phyloP scores from a whole-genome alignment of 2,113 vertebrate genomes.

The Petaurus breviceps region DNA sequence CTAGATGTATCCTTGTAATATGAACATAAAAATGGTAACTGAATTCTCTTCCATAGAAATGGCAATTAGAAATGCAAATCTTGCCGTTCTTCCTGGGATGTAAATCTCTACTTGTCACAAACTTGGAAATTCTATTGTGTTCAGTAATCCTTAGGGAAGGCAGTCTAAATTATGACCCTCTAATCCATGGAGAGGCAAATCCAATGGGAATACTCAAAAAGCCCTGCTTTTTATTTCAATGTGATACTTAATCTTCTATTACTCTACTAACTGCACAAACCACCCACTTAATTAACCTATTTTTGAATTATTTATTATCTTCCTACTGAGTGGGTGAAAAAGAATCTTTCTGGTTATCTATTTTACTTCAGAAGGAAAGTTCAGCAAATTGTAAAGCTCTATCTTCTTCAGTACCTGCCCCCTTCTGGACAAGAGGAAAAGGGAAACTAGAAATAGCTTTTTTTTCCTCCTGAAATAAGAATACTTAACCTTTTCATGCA shows the following conservation, averaged over 20 bases:
- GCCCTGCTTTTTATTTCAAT: neutral
- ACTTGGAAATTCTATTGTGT: too few species aligned
- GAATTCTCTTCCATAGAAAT: neutral
- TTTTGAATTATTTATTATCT: conserved; percentile 55
- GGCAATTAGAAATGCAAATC: neutral
- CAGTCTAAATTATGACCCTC: neutral
- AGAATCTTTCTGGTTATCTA: conserved; percentile 13
- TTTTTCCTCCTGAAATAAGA: neutral
- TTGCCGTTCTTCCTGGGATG: neutral
- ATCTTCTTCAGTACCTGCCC: neutral
- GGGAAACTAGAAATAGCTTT: neutral
- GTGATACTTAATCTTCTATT: conserved; percentile 3
- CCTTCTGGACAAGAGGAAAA: conserved; percentile 3
- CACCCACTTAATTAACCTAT: conserved; percentile 16
- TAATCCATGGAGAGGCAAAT: neutral
- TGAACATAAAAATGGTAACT: neutral
- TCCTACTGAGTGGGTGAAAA: neutral
- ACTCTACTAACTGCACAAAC: conserved; percentile 21
- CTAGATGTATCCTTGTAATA: neutral
- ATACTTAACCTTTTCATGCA: neutral
- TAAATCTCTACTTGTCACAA: neutral
- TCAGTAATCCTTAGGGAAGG: neutral
- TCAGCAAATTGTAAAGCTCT: neutral
- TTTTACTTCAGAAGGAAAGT: neutral
- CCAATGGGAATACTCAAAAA: neutral